Conservation (phyloP, 1,140 invertebrate genomes). For the Diachasma alloeum region DNA sequence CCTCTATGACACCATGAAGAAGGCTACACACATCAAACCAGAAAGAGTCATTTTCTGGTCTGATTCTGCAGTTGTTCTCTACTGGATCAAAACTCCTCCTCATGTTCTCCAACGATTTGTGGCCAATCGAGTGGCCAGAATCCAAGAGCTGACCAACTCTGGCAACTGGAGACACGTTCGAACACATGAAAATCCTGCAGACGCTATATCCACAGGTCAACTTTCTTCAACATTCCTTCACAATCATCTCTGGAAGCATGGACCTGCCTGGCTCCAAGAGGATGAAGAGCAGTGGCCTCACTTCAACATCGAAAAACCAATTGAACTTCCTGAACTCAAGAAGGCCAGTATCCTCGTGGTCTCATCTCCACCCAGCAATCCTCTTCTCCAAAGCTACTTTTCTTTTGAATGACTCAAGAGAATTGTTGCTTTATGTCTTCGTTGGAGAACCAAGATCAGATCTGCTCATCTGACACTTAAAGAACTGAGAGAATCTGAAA, state of each 20-base stretch:
- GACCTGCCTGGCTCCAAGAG: conserved; percentile 25
- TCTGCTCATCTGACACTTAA: neutral
- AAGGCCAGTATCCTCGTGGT: neutral
- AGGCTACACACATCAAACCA: neutral
- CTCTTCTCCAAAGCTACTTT: neutral
- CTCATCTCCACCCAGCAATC: neutral
- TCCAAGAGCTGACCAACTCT: conserved; percentile 39
- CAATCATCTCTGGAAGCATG: conserved; percentile 28
- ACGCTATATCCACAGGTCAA: conserved; percentile 32
- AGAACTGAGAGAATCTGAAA: neutral
- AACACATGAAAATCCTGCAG: conserved; percentile 46
- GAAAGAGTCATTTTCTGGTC: conserved; percentile 28
- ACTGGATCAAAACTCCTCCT: conserved; percentile 28
- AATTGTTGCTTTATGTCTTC: neutral
- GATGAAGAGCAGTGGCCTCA: neutral
- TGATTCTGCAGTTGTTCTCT: conserved; percentile 36
- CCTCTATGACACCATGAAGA: neutral
- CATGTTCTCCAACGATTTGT: conserved; percentile 5
- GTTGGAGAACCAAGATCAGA: neutral
- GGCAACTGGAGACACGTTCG: conserved; percentile 45
- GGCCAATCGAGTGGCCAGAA: conserved; percentile 35
- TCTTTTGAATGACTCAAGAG: conserved; percentile 15
- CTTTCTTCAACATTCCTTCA: conserved; percentile 16
- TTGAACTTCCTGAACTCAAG: conserved; percentile 26
- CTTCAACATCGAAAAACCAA: conserved; percentile 9